Conservation (phyloP, 2,113 vertebrate species). For the Copsychus sechellarum region DNA sequence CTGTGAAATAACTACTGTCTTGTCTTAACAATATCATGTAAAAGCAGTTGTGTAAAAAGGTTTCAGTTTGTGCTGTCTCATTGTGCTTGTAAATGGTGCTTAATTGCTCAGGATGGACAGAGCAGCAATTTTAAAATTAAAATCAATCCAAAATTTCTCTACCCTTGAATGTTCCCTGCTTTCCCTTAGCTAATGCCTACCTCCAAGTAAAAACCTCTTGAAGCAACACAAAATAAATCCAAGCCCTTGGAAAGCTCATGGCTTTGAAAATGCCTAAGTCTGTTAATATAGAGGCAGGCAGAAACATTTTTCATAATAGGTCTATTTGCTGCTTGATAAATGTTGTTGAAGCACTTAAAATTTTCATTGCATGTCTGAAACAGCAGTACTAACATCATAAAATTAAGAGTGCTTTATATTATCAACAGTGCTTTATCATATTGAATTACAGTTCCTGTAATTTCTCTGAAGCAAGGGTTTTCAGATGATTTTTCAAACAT, state of each 20-base stretch:
- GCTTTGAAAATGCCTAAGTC: not conserved
- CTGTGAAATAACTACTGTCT: not conserved
- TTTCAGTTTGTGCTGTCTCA: not conserved
- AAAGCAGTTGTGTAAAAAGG: not conserved
- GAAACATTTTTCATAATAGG: not conserved
- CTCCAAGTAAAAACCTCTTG: not conserved
- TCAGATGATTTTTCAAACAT: not conserved
- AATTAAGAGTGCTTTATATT: not conserved
- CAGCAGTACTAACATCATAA: not conserved
- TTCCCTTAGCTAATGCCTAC: not conserved
- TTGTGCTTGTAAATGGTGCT: not conserved
- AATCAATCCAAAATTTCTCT: not conserved
- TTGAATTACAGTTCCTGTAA: not conserved
- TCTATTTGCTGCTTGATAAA: not conserved
- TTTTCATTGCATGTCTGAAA: not conserved
- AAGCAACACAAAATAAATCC: not conserved
- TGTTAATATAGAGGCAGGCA: not conserved
- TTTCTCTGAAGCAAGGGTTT: not conserved
- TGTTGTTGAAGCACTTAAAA: not conserved
- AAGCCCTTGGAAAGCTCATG: not conserved
- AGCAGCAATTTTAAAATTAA: not conserved
- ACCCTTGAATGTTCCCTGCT: not conserved
- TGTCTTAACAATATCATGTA: not conserved
- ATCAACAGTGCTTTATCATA: not conserved
- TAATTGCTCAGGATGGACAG: not conserved